Evolutionary conservation across 2,113 vertebrate species (phyloP).

Genomic region (Psammodynastes pulverulentus): DNA sequence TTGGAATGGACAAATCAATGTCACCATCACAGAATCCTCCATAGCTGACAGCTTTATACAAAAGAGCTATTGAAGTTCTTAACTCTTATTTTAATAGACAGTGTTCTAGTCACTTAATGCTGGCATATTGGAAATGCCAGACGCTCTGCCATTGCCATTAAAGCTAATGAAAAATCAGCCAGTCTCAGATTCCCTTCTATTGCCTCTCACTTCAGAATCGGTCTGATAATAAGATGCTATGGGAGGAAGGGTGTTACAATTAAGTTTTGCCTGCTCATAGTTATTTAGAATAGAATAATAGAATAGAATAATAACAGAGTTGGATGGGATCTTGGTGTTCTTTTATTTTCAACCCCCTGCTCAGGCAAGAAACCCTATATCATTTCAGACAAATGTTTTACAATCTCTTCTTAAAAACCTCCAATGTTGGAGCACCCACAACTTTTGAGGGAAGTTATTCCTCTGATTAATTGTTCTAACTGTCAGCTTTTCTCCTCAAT

Average conservation of each 20-base stretch:
- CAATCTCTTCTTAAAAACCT: neutral
- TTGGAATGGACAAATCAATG: constrained; percentile 39
- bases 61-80: constrained; percentile 31
- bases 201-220: neutral
- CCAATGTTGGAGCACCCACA: neutral
- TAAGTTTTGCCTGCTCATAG: neutral
- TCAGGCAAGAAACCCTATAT: neutral
- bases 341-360: neutral
- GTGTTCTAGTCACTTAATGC: constrained; percentile 9
- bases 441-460: neutral
- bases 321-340: neutral
- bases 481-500: neutral
- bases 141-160: constrained; percentile 13
- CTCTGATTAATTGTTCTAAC: neutral
- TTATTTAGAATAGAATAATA: neutral
- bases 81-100: neutral
- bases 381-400: neutral
- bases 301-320: neutral
- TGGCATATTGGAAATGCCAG: constrained; percentile 8
- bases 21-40: constrained; percentile 27
- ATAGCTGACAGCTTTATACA: constrained; percentile 2
- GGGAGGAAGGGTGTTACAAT: neutral
- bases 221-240: neutral
- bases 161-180: constrained; percentile 34
- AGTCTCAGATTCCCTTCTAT: neutral